Evolutionary conservation across 2,113 vertebrate genomes (phyloP).

Genomic region (Malaclemys terrapin): DNA sequence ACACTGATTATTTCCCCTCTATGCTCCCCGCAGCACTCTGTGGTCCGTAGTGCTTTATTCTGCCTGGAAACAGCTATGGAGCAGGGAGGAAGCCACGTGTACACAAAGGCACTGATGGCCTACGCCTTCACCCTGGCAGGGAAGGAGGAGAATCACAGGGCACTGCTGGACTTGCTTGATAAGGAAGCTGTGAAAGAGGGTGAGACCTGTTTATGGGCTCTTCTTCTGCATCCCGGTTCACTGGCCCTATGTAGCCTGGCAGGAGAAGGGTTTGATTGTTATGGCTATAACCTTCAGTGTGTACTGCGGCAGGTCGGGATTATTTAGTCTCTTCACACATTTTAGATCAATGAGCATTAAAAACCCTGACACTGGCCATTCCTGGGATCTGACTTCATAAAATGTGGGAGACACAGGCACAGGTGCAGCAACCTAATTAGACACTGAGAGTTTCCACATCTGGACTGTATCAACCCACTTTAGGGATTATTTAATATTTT

Average conservation of each 20-base stretch:
- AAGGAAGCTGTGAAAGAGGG: constrained; percentile 64
- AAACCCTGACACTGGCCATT: background rate
- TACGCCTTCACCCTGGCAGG: constrained; percentile 76
- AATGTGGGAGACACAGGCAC: background rate
- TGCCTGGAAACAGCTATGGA: constrained; percentile 52
- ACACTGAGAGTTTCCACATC: background rate
- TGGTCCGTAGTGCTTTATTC: constrained; percentile 68
- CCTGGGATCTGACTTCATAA: background rate
- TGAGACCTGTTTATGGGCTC: background rate
- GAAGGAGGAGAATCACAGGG: constrained; percentile 37
- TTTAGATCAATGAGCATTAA: background rate
- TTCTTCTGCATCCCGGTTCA: background rate
- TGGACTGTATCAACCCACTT: fast-evolving
- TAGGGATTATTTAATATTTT: background rate
- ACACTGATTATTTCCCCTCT: background rate
- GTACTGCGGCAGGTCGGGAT: background rate
- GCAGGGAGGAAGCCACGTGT: constrained; percentile 26
- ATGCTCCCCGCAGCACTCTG: constrained; percentile 2
- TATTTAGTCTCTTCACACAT: background rate
- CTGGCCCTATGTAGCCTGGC: background rate
- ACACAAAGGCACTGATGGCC: constrained; percentile 72
- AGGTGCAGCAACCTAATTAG: background rate
- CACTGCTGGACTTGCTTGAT: constrained; percentile 53
- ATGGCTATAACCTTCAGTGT: background rate
- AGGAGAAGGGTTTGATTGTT: background rate